phyloP scores from a whole-genome alignment of 1,140 invertebrate species.

The Zaprionus gabonicus region DNA sequence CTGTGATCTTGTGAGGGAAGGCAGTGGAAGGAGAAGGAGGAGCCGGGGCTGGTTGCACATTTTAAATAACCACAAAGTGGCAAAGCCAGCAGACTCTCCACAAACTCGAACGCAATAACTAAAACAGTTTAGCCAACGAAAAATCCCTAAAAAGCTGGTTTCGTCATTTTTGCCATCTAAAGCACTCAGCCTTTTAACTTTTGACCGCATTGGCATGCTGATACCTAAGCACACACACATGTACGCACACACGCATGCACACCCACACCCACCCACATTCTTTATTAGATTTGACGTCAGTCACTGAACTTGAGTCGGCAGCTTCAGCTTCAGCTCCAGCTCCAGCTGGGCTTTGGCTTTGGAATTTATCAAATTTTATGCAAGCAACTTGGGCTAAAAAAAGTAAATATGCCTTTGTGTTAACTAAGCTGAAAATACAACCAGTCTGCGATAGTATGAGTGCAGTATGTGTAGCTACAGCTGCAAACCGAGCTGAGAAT shows the following conservation, averaged over 20 bases:
- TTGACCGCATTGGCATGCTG: slow-evolving; percentile 53
- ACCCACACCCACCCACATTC: slow-evolving; percentile 25
- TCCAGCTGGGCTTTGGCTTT: background rate
- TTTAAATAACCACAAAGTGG: slow-evolving; percentile 47
- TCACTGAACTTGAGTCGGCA: slow-evolving; percentile 30
- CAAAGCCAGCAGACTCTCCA: slow-evolving; percentile 23
- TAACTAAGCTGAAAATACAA: slow-evolving; percentile 76
- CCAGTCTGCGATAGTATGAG: background rate
- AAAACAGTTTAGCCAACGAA: slow-evolving; percentile 44
- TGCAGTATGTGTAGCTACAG: background rate
- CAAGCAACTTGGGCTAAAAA: slow-evolving; percentile 58
- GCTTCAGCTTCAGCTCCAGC: slow-evolving; percentile 14
- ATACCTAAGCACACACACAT: slow-evolving; percentile 29
- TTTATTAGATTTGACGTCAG: slow-evolving; percentile 73
- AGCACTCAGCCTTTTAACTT: slow-evolving; percentile 60
- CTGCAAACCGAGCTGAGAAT: slow-evolving; percentile 1
- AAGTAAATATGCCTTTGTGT: slow-evolving; percentile 80
- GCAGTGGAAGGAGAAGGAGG: background rate
- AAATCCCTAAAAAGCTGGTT: slow-evolving; percentile 29
- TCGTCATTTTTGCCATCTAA: slow-evolving; percentile 32
- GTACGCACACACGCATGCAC: slow-evolving; percentile 8
- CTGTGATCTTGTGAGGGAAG: background rate
- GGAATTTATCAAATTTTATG: slow-evolving; percentile 79
- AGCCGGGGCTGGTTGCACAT: slow-evolving; percentile 9
- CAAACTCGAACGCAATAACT: slow-evolving; percentile 28